Evolutionary conservation across 2,113 vertebrate genomes (phyloP).

Genomic region (Maccullochella peelii): DNA sequence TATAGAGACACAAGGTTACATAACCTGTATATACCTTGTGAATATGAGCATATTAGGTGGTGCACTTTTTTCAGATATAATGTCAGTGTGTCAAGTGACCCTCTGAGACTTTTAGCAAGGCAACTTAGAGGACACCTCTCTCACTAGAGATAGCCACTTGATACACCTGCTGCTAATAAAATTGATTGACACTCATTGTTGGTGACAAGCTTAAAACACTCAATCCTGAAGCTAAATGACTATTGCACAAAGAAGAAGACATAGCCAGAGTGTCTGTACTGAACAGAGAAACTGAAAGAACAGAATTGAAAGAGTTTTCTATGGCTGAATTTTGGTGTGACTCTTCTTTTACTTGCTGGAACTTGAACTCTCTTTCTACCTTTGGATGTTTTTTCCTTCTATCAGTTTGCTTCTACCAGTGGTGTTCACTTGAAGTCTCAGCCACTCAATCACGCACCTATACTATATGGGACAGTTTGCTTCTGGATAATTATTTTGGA

Average conservation of each 20-base stretch:
- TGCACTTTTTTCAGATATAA: background rate
- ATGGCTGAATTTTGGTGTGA: background rate
- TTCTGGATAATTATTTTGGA: background rate
- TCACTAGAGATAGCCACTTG: conserved; percentile 1
- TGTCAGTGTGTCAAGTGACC: background rate
- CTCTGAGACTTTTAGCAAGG: background rate
- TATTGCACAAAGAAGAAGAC: background rate
- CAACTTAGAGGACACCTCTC: conserved; percentile 12
- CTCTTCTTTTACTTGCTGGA: background rate
- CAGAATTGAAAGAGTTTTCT: background rate
- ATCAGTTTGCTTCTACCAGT: background rate
- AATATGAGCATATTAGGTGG: background rate
- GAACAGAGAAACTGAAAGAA: background rate
- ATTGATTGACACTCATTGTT: conserved; percentile 52
- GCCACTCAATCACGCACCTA: background rate
- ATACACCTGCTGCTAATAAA: conserved; percentile 38
- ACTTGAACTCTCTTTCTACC: background rate
- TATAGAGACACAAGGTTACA: background rate
- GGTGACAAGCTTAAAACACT: conserved; percentile 52
- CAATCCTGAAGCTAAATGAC: conserved; percentile 25
- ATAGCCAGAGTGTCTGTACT: background rate
- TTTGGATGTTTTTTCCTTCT: background rate
- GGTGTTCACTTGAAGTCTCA: background rate
- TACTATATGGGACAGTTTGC: background rate
- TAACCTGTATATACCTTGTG: background rate